Conservation (phyloP, 2,113 vertebrate genomes). For the Aepyceros melampus region DNA sequence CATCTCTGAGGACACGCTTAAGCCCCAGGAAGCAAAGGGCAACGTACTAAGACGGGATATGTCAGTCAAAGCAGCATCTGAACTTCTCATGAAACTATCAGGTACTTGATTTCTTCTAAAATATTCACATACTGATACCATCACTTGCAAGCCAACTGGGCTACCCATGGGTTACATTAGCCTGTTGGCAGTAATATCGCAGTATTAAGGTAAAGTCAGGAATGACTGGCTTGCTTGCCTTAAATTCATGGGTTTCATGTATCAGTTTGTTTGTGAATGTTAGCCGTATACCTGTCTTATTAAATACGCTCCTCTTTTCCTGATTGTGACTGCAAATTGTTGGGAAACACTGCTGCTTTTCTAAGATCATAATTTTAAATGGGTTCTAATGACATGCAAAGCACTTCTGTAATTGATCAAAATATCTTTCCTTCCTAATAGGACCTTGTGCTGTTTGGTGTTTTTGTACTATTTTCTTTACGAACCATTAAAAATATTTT, state of each 20-base stretch:
- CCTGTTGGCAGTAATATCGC: background rate
- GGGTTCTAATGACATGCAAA: background rate
- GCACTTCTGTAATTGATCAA: constrained; percentile 36
- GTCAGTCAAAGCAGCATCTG: constrained; percentile 95
- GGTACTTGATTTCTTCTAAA: constrained; percentile 81
- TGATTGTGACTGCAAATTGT: background rate
- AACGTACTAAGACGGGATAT: constrained; percentile 91
- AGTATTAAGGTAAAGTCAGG: background rate
- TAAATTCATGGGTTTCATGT: background rate
- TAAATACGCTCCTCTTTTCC: background rate
- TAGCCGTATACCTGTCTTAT: background rate
- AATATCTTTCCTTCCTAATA: constrained; percentile 20
- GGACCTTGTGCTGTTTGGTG: background rate
- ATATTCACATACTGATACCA: background rate
- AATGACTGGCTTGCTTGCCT: background rate
- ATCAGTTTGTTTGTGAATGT: background rate
- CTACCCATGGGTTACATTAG: background rate
- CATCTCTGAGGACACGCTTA: constrained; percentile 83
- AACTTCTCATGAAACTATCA: constrained; percentile 98
- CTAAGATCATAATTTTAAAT: background rate
- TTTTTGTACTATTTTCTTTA: constrained; percentile 37
- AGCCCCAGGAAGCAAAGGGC: constrained; percentile 85
- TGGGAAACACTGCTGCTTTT: background rate
- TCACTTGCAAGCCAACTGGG: background rate
- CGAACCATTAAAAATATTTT: constrained; percentile 37